phyloP scores from a whole-genome alignment of 1,140 invertebrate species.

The Tetramorium parvispinum region DNA sequence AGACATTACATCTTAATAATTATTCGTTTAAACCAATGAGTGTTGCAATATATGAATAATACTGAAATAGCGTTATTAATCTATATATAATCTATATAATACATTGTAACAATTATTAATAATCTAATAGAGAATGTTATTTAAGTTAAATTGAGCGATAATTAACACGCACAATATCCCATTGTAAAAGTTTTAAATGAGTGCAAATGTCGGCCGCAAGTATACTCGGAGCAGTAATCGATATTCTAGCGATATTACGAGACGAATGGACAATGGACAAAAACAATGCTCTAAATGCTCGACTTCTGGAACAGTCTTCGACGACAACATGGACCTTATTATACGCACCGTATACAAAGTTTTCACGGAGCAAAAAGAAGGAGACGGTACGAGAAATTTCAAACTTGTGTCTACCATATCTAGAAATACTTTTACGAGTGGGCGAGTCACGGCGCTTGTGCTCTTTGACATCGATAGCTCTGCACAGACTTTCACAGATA shows the following conservation, averaged over 20 bases:
- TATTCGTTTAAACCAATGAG: background rate
- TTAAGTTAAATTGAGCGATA: background rate
- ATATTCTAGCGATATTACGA: constrained; percentile 60
- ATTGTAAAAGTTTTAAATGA: constrained; percentile 17
- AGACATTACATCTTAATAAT: background rate
- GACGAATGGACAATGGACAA: constrained; percentile 52
- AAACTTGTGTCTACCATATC: constrained; percentile 87
- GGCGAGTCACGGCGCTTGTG: constrained; percentile 58
- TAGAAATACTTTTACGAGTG: constrained; percentile 70
- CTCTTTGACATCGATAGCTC: constrained; percentile 45
- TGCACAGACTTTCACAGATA: constrained; percentile 44
- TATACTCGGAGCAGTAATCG: constrained; percentile 62
- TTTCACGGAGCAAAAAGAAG: constrained; percentile 33
- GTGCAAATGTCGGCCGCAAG: background rate
- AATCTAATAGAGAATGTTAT: background rate
- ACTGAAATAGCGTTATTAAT: background rate
- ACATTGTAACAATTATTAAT: too few species aligned
- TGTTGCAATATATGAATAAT: background rate
- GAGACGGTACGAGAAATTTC: constrained; percentile 75
- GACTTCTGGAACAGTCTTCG: constrained; percentile 58
- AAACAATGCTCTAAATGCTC: constrained; percentile 59
- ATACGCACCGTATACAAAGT: constrained; percentile 48
- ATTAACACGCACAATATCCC: background rate
- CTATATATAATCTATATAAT: too few species aligned
- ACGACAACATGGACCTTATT: constrained; percentile 59